Base-by-base conservation (phyloP, 2,113 vertebrate genomes). In the Pagrus major region DNA sequence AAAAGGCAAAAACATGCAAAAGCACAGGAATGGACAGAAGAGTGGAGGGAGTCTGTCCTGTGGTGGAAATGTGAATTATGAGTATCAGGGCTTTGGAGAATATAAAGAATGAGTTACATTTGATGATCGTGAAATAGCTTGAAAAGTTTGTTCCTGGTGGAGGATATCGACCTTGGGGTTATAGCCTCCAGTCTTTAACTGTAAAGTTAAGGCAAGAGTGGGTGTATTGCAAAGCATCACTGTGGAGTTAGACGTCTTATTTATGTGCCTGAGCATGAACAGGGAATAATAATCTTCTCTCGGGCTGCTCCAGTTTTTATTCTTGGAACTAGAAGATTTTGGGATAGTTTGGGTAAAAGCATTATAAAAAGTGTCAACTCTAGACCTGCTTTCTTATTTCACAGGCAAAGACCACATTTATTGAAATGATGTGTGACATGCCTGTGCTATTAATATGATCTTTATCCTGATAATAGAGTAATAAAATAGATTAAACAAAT, bases 281-380 rank as follows among this genome's bases (percentile, higher is more conserved):
- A 80, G 41, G 4, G 42, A 83, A 39, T 65, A 44, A 23, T 46
- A 4, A 35, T 63, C 31, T 81, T 51, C 56, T 72, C 61, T 64
- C 21, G 61, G 46, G 58, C 33, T 60, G 71, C 64, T 76, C 76
- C 59, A 81, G 9, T 73, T 78, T 71, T 81, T 33, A 78, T 68
- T 67, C 47, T 54, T 71, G 5, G 42, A 68, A 56, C 35, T 37
- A 60, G 41, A 46, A 5, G 63, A 61, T 76, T 73, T 81, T 15
- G 55, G 58, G 46, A 33, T 27, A 21, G 20, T 71, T 52, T 63
- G 23, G 71, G 39, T 56, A 35, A 73, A 58, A 47, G n/a, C 55
- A 25, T 25, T 0, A 12, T n/a, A 33, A 37, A 59, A 63, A 5
- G 23, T 6, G 9, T n/a, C 10, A 21, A 55, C 37, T 64, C 27